phyloP scores from a whole-genome alignment of 1,140 invertebrate species.

The Onthophagus taurus region DNA sequence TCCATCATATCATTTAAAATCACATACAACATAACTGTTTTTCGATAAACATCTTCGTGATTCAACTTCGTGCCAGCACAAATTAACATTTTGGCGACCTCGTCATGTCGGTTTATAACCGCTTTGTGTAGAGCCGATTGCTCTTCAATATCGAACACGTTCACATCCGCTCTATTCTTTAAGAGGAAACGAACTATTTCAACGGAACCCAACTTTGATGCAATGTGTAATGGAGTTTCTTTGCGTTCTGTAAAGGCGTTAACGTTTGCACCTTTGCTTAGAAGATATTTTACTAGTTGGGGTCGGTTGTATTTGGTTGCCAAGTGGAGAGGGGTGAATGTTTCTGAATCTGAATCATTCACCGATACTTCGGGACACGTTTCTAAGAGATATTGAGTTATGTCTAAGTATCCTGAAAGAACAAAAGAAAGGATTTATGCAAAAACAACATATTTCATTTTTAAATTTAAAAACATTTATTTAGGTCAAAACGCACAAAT shows the following conservation, averaged over 20 bases:
- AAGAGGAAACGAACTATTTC: conserved; percentile 49
- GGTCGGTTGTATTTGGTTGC: conserved; percentile 43
- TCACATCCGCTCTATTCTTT: conserved; percentile 46
- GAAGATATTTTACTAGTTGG: conserved; percentile 51
- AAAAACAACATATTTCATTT: too few species aligned
- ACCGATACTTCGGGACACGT: conserved; percentile 29
- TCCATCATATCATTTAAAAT: conserved; percentile 20
- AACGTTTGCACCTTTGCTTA: conserved; percentile 79
- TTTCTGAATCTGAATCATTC: conserved; percentile 29
- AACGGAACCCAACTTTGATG: conserved; percentile 54
- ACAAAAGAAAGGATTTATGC: too few species aligned
- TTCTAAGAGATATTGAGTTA: conserved; percentile 37
- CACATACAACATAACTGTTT: conserved; percentile 14
- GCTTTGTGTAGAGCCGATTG: conserved; percentile 47
- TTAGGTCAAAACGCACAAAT: too few species aligned
- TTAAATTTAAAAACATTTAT: too few species aligned
- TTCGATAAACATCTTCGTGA: conserved; percentile 44
- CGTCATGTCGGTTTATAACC: conserved; percentile 38
- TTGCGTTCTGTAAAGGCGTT: conserved; percentile 77
- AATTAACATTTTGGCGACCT: conserved; percentile 42
- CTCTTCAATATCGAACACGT: conserved; percentile 45
- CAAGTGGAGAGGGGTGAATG: conserved; percentile 46
- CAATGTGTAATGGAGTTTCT: conserved; percentile 85
- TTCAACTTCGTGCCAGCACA: conserved; percentile 46
- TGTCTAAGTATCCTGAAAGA: too few species aligned